Base-by-base conservation (phyloP, 2,797 vertebrate genomes). In the Brachyalestes nurse region DNA sequence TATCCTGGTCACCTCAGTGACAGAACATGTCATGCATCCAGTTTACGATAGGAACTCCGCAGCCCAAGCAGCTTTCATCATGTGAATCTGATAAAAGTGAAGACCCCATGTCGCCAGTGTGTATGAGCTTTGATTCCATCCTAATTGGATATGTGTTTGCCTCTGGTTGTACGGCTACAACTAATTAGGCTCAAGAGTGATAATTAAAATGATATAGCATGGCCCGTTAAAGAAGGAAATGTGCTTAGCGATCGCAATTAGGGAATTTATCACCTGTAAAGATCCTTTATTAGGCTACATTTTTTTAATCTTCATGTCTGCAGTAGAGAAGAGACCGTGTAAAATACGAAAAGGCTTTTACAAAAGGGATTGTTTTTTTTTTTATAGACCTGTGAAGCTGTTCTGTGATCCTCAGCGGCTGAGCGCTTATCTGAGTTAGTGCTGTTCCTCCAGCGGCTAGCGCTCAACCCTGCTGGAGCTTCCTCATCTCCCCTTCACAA, bases 181-280 rank as follows among this genome's bases (percentile, higher is more conserved):
- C 93, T 94, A 94, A 95, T 94, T 94, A 95, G 92, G 88, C 87
- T 89, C 89, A 88, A 87, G 89, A 88, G 89, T 87, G 82, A 90
- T 94, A 92, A 95, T 95, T 94, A 93, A 93, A 93, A 92, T 82
- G 85, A 91, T 92, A 91, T 92, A 91, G 84, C 87, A 80, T 90
- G 88, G 90, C 91, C 88, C 73, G 79, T 90, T 91, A 88, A 91
- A 91, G 89, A 90, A 87, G 88, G 86, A 89, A 89, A 83, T 91
- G 89, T 89, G 85, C 92, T 94, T 92, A 91, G 90, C 87, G 88
- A 89, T 91, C 91, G 88, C 88, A 90, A 93, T 94, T 93, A 93
- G 87, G 86, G 75, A 88, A 89, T 91, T 87, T 90, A 93, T 92
- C 92, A 94, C 92, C 92, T 94, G 91, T 86, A 88, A 93, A 91